Evolutionary conservation across 2,797 vertebrate species (phyloP), one percentile per base, ranked within the genome.

Genomic region (Alcedo quadribrachys): DNA sequence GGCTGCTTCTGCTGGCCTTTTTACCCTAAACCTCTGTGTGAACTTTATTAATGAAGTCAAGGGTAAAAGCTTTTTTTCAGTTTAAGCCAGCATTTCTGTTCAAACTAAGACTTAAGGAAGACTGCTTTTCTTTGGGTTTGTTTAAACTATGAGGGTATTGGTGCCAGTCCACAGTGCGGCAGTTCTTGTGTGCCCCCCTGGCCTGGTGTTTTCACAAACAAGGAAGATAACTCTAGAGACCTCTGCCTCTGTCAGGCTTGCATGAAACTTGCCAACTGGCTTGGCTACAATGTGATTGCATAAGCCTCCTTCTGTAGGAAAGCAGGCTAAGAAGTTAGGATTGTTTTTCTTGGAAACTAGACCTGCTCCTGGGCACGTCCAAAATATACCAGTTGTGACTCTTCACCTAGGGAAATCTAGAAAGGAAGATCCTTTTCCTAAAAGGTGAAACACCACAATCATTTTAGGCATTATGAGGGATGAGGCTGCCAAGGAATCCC

Each of bases 221-320:
- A 79, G 61, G 57, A 77, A 58, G 79, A 63, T 94, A 81, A 87
- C 79, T 90, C 67, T 15, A 12, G 81, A 95, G 93, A 95, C 90
- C 86, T 93, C 89, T 96, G 86, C 79, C 65, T 89, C 89, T 92
- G 73, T 93, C 87, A 90, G 53, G 33, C 79, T 85, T 78, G 81
- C 27, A 2, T 46, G 75, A 40, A 80, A 32, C 79, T 85, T 93
- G 93, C 95, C 95, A 95, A 27, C 65, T 95, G 84, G 90, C 89
- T 94, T 90, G 81, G 58, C 81, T 87, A 5, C 60, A 65, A 54
- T 6, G 37, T 50, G 90, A 78, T 92, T 96, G 94, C 94, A 82
- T 95, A 95, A 95, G 73, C 66, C 37, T 87, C 71, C 84, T 89
- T 92, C 76, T 92, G 93, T 89, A 95, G 84, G 90, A 89, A 93